phyloP scores from a whole-genome alignment of 2,797 vertebrate genomes.

The Coregonus suidteri region DNA sequence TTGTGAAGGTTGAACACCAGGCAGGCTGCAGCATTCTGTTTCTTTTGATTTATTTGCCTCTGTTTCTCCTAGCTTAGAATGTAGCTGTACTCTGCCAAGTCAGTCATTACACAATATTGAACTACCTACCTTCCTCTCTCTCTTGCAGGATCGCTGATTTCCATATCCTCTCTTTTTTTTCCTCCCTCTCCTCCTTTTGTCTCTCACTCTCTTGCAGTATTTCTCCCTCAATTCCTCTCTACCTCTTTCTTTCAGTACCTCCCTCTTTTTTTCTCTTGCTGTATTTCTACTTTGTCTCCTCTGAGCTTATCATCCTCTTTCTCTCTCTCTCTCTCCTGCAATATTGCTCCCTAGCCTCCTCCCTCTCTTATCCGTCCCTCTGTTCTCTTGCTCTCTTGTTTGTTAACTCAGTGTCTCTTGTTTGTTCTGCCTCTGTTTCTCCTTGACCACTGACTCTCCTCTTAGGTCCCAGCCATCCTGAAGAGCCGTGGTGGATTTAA shows the following conservation, averaged over 20 bases:
- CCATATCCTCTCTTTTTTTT: background rate
- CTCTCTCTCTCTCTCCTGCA: background rate
- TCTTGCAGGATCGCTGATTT: background rate
- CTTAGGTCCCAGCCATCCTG: background rate
- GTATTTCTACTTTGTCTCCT: background rate
- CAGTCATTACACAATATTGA: background rate
- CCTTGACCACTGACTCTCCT: background rate
- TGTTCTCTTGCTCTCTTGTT: background rate
- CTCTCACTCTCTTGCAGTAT: background rate
- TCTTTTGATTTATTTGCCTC: too few species aligned
- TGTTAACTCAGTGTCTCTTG: background rate
- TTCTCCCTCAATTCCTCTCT: background rate
- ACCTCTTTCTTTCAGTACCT: background rate
- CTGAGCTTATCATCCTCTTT: background rate
- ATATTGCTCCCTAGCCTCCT: background rate
- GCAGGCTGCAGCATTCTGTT: too few species aligned
- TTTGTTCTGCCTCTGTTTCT: background rate
- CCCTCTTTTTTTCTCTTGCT: background rate
- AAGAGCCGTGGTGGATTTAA: background rate
- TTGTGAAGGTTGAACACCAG: too few species aligned
- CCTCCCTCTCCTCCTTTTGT: background rate
- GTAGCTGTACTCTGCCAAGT: background rate
- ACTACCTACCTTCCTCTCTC: background rate
- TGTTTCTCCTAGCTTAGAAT: background rate
- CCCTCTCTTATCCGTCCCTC: background rate